A percentile compares a stretch with the other conserved stretches of the same genome.
Conservation (phyloP, 2,797 vertebrate species). For the Urosaurus nigricauda region DNA sequence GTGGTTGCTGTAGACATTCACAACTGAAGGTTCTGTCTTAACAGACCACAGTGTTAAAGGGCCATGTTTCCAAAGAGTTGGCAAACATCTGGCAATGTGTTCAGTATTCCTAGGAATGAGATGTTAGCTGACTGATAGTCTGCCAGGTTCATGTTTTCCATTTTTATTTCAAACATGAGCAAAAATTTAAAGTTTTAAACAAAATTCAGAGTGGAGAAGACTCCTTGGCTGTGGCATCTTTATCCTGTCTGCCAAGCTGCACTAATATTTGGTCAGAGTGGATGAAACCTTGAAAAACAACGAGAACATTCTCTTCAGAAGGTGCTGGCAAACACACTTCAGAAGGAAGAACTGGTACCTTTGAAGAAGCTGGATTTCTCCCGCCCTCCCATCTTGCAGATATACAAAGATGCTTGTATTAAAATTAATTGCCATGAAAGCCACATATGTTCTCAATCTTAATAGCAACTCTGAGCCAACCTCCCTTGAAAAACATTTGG, state of each 20-base stretch:
- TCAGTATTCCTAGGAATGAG: background rate
- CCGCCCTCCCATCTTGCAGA: slow-evolving; percentile 39
- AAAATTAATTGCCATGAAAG: slow-evolving; percentile 68
- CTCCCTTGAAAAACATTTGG: slow-evolving; percentile 10
- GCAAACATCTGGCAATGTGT: slow-evolving; percentile 17
- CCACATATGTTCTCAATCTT: slow-evolving; percentile 38
- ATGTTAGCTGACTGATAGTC: background rate
- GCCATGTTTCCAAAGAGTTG: background rate
- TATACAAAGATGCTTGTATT: slow-evolving; percentile 51
- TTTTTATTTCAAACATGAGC: slow-evolving; percentile 1
- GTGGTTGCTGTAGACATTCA: background rate
- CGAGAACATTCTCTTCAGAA: slow-evolving; percentile 28
- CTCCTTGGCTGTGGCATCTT: slow-evolving; percentile 14
- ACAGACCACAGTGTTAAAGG: slow-evolving; percentile 3
- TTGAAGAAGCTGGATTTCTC: slow-evolving; percentile 37
- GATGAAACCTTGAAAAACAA: background rate
- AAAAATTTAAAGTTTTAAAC: background rate
- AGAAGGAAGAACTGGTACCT: slow-evolving; percentile 41
- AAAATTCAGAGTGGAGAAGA: slow-evolving; percentile 25
- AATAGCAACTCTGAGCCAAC: slow-evolving; percentile 21
- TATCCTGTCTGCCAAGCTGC: background rate
- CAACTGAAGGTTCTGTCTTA: background rate
- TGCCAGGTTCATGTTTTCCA: slow-evolving; percentile 14
- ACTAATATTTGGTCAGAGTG: slow-evolving; percentile 29
- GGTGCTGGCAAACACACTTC: background rate